Evolutionary conservation across 2,797 vertebrate species (phyloP).

Genomic region (Neosilurus hyrtlii): DNA sequence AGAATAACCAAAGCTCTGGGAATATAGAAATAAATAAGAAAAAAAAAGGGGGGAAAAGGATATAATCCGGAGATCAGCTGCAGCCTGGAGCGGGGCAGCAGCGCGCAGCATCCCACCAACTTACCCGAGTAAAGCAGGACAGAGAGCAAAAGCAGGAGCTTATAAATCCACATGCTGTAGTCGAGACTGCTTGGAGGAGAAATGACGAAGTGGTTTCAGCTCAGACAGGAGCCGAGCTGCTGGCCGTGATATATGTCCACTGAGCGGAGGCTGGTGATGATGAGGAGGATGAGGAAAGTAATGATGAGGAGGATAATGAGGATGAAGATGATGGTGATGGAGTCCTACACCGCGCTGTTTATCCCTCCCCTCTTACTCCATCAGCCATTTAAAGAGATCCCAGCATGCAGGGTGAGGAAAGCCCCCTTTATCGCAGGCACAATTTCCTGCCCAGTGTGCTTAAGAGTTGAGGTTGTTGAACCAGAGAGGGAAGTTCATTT

Average conservation of each 20-base stretch:
- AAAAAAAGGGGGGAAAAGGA: too few relatives aligned
- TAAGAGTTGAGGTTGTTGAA: constrained; percentile 49
- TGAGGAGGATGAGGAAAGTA: not conserved
- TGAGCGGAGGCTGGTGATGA: constrained; percentile 17
- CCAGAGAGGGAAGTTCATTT: constrained; percentile 51
- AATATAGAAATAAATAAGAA: not conserved
- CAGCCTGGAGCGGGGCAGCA: not conserved
- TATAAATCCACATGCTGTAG: constrained; percentile 81
- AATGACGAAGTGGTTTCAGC: constrained; percentile 3
- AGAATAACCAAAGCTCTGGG: not conserved
- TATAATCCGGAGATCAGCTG: not conserved
- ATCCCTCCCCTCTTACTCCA: constrained; percentile 40
- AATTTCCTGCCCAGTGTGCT: constrained; percentile 43
- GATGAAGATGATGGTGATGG: not conserved
- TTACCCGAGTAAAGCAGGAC: constrained; percentile 71
- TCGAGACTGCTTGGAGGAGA: constrained; percentile 1
- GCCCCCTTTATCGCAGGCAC: constrained; percentile 33
- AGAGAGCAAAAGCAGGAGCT: constrained; percentile 72
- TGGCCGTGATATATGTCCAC: constrained; percentile 19
- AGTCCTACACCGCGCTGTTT: constrained; percentile 25
- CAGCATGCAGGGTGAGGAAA: constrained; percentile 37
- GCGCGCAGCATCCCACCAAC: constrained; percentile 36
- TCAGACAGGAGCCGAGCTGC: constrained; percentile 9
- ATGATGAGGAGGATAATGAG: not conserved
- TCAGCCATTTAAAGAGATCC: constrained; percentile 39